phyloP scores from a whole-genome alignment of 2,797 vertebrate genomes.

The Acipenser ruthenus region DNA sequence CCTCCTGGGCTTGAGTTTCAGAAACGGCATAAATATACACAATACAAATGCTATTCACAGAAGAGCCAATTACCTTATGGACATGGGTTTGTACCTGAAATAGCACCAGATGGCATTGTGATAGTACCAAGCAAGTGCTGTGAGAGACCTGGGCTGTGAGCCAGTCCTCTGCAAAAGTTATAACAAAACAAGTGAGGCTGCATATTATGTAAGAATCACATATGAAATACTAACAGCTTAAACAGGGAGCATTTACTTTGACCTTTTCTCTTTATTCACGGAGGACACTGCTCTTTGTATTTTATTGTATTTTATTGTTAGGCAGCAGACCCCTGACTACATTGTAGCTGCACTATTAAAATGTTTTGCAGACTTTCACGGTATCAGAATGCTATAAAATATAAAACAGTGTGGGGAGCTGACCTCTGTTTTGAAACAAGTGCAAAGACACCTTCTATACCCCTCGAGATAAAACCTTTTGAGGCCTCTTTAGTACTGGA shows the following conservation, averaged over 20 bases:
- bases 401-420: no score
- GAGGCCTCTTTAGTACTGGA: no score
- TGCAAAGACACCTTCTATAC: no score
- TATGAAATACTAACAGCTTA: conserved; percentile 40
- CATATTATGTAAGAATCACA: conserved; percentile 39
- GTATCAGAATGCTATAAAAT: no score
- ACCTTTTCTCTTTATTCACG: conserved; percentile 4
- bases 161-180: conserved; percentile 42
- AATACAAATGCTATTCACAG: conserved; percentile 3
- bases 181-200: conserved; percentile 39
- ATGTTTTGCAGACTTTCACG: no score
- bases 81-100: conserved; percentile 41
- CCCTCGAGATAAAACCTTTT: no score
- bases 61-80: conserved; percentile 24
- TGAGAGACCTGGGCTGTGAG: conserved; percentile 46
- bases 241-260: conserved; percentile 34
- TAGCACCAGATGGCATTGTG: conserved; percentile 49
- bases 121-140: conserved; percentile 46
- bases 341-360: conserved; percentile 30
- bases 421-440: no score
- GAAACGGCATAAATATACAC: conserved; percentile 35
- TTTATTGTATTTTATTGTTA: conserved; percentile 22
- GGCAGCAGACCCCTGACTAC: conserved; percentile 32
- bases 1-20: conserved; percentile 30
- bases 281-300: background rate